Evolutionary conservation across 2,888 invertebrate species (phyloP), one percentile per base, ranked within the genome.

Genomic region (Zygothrica quintamaculata): DNA sequence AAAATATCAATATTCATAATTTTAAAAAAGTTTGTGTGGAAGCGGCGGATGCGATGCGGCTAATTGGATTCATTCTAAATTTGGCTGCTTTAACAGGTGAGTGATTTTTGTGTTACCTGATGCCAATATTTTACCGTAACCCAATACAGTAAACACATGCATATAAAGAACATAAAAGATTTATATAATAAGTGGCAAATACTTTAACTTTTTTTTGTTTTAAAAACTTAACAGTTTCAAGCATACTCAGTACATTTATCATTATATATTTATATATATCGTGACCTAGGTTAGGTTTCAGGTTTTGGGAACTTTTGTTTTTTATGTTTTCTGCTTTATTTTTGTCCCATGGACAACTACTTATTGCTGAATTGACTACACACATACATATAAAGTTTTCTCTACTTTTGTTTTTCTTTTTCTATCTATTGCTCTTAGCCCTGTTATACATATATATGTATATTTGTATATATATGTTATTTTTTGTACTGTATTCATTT

Each of bases 21-120:
- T 47, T 15, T 44, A n/a, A 26, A 44, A 5, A 68, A 50, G 51
- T 22, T 22, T 22, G 3, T 22, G 25, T 52, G 9, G 31, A 11
- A 46, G 50, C 42, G 13, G 47, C 13, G 12, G 1, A 1, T 37
- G 64, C 46, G 29, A 80, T 90, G 90, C 75, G 76, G 67, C 87
- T 90, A 89, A 90, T 90, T 90, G 90, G 90, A 89, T 90, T 90
- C 86, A 72, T 90, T 77, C 76, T 90, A 87, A 89, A 89, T 90
- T 90, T 90, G 88, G 90, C 89, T 84, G 88, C 80, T 75, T 82
- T 90, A 88, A 89, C 90, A 90, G 90, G 89, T 89, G 78, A 88
- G 88, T 88, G 69, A 66, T 46, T 56, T 48, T 51, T 40, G 18
- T n/a, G 26, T 5, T 42, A 22, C 18, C 18, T 22, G 25, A 13